A percentile compares a stretch with the other conserved stretches of the same genome.
These are phyloP conservation scores for Epinephelus moara DNA, from an alignment of 2,113 vertebrate species.

Conservation along the genomic window DNA sequence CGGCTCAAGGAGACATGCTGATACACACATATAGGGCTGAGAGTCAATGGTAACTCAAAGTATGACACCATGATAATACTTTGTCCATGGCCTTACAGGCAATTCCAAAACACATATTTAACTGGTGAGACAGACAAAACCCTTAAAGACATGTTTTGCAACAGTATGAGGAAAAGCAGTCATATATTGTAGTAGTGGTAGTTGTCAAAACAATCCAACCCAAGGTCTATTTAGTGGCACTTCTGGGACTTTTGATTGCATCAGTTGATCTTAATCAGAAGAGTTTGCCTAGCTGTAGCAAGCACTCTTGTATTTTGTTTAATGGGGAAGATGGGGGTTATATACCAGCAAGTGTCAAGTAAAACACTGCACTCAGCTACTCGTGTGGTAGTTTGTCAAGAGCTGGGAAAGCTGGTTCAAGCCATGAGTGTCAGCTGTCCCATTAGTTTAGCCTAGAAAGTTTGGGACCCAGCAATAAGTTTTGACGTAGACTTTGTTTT, in stretches of 20 bases:
- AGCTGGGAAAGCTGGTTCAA: background rate
- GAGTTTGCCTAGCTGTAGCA: background rate
- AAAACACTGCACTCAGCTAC: background rate
- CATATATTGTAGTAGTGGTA: background rate
- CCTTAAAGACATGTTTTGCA: background rate
- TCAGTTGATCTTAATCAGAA: background rate
- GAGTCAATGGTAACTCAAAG: background rate
- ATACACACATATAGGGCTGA: background rate
- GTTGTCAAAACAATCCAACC: background rate
- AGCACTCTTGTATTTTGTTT: conserved; percentile 6
- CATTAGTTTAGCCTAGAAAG: background rate
- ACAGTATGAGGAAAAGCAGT: background rate
- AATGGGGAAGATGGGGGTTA: background rate
- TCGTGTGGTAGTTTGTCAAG: conserved; percentile 5
- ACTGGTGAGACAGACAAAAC: background rate
- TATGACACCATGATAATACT: conserved; percentile 6
- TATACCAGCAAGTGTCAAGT: background rate
- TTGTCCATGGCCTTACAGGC: background rate
- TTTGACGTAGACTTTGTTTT: background rate
- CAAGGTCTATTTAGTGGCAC: background rate
- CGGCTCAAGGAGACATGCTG: background rate
- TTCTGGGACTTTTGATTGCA: background rate
- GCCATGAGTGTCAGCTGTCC: background rate
- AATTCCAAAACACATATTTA: background rate
- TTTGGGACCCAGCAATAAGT: background rate